phyloP scores from a whole-genome alignment of 2,888 invertebrate species.

The Pristionchus maxplancki region DNA sequence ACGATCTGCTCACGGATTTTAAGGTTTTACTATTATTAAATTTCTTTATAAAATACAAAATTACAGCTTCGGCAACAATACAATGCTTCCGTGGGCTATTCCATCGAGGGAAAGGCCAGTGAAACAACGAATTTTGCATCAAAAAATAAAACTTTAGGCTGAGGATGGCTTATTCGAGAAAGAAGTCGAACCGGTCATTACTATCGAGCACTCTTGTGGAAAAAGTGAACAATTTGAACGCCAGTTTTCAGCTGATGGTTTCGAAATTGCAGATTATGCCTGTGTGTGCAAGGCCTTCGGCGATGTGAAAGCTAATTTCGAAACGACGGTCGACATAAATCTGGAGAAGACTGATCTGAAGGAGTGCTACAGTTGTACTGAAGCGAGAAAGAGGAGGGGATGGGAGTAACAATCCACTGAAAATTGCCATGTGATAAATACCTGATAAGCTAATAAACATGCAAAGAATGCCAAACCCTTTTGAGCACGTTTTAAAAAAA shows the following conservation, averaged over 20 bases:
- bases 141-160: not conserved
- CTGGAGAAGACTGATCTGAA: not conserved
- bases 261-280: not conserved
- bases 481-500: no score
- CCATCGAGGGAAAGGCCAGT: no score
- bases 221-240: not conserved
- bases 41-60: no score
- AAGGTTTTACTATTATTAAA: no score
- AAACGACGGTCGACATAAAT: not conserved
- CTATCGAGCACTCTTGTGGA: not conserved
- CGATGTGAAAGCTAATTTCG: not conserved
- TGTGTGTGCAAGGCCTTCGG: not conserved
- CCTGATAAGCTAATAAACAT: no score
- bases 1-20: not conserved
- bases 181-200: not conserved
- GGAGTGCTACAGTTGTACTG: not conserved
- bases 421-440: no score
- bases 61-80: no score
- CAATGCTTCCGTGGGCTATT: no score
- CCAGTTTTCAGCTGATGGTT: no score
- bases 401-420: no score
- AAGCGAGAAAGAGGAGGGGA: not conserved
- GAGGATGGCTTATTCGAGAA: not conserved
- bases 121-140: no score
- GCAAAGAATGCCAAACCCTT: no score